Conservation (phyloP, 2,888 invertebrate species). For the Lasioglossum marginatum region DNA sequence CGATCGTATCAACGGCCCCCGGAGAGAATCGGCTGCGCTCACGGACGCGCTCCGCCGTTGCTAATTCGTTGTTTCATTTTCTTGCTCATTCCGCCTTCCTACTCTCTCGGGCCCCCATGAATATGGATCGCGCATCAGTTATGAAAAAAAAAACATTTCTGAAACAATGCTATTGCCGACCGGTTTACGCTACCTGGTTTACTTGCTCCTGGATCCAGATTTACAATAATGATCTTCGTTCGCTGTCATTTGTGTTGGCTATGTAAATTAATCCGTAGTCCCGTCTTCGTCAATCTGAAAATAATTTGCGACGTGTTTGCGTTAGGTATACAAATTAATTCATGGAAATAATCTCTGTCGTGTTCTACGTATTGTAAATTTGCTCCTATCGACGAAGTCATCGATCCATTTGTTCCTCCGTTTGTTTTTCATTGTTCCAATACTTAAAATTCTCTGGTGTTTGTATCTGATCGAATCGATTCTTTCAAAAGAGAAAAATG, state of each 20-base stretch:
- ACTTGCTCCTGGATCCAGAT: neutral
- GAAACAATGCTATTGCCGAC: slow-evolving; percentile 37
- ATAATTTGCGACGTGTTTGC: no score
- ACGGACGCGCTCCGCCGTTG: slow-evolving; percentile 22
- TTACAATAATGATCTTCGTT: neutral
- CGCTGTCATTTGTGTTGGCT: neutral
- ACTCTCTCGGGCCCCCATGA: slow-evolving; percentile 36
- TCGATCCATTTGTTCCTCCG: no score
- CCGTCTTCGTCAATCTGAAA: neutral
- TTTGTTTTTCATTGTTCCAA: no score
- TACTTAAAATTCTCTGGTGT: no score
- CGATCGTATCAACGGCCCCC: slow-evolving; percentile 47
- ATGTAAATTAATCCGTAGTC: neutral
- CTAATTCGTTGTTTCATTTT: slow-evolving; percentile 51
- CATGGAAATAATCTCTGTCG: neutral
- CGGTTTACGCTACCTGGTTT: neutral
- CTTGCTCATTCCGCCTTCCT: slow-evolving; percentile 18
- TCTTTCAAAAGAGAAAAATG: neutral
- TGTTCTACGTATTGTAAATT: no score
- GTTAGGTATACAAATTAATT: no score
- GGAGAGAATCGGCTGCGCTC: slow-evolving; percentile 10
- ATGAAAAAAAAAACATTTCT: slow-evolving; percentile 22
- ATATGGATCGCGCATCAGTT: slow-evolving; percentile 62
- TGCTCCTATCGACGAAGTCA: no score
- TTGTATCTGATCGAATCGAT: neutral